These are phyloP conservation scores for Glyptemys insculpta DNA, from an alignment of 2,797 vertebrate genomes.

Conservation along the genomic window DNA sequence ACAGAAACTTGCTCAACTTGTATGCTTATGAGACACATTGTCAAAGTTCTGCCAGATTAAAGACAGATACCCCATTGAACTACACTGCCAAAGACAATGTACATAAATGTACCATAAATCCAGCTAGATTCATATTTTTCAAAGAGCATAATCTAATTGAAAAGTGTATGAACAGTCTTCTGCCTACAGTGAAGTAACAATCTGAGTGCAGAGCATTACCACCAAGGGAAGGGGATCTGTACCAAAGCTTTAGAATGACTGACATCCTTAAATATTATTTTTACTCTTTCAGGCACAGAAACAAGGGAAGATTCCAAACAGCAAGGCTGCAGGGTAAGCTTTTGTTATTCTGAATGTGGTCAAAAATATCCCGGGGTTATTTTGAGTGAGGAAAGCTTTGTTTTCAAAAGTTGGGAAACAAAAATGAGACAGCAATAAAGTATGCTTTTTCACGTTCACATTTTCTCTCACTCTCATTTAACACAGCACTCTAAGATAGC, in stretches of 20 bases:
- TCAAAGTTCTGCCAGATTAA: conserved; percentile 62
- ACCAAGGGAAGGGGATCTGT: conserved; percentile 8
- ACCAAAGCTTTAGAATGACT: background rate
- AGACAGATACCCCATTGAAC: conserved; percentile 59
- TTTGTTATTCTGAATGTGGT: conserved; percentile 1
- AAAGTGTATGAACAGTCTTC: conserved; percentile 41
- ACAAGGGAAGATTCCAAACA: background rate
- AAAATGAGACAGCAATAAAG: conserved; percentile 30
- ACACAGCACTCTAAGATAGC: background rate
- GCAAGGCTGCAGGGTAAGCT: background rate
- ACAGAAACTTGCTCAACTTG: conserved; percentile 69
- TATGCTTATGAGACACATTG: conserved; percentile 68
- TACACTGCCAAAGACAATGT: conserved; percentile 65
- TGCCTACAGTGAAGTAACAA: conserved; percentile 13
- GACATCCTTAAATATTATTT: conserved; percentile 11
- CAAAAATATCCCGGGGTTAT: conserved; percentile 14
- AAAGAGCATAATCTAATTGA: conserved; percentile 56
- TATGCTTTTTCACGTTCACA: conserved; percentile 5
- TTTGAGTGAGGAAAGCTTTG: conserved; percentile 44
- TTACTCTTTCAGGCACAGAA: background rate
- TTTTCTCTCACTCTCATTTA: conserved; percentile 1
- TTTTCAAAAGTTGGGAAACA: background rate
- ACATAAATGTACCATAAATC: conserved; percentile 61
- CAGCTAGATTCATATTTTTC: conserved; percentile 55
- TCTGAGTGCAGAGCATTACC: background rate